Evolutionary conservation across 1,140 invertebrate species (phyloP), one percentile per base, ranked within the genome.

Genomic region (Drosophila ogumai): DNA sequence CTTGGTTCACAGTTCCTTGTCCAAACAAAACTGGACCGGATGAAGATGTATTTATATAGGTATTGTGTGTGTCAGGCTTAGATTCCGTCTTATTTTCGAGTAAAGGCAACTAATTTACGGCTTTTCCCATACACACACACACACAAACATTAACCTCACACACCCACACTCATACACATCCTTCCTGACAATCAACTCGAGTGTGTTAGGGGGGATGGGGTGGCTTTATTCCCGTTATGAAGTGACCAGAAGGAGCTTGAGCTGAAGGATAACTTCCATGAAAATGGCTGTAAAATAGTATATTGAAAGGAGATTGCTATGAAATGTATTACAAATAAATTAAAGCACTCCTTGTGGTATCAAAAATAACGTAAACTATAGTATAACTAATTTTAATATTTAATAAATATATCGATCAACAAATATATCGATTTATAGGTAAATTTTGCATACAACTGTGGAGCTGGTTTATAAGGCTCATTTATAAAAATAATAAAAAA

Each of bases 71-170:
- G 31, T 31, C 54, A 25, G 57, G 76, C 85, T 90, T 88, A 85
- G 60, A 65, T 36, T 40, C 67, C 74, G 64, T 71, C 58, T 82
- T 82, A 79, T 80, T 66, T 68, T 66, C 32, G 38, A 54, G 40
- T 22, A 44, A 61, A 64, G 59, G 60, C 75, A 65, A 79, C 66
- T 79, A 79, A 79, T 79, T 79, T 79, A 65, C 75, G 76, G 58
- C 72, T 79, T 79, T 79, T 49, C 38, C 41, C 34, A 36, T n/a
- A 36, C n/a, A 6, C n/a, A 22, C 44, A 25, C 46, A 47, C 6
- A 7, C n/a, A 1, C 8, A n/a, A n/a, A n/a, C n/a, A n/a, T n/a
- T n/a, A n/a, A n/a, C n/a, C n/a, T n/a, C n/a, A 41, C 40, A 17
- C 44, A 13, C 19, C 6, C 12, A 2, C 19, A 22, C 22, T 22